Conservation (phyloP, 2,888 invertebrate genomes). For the Neria commutata region DNA sequence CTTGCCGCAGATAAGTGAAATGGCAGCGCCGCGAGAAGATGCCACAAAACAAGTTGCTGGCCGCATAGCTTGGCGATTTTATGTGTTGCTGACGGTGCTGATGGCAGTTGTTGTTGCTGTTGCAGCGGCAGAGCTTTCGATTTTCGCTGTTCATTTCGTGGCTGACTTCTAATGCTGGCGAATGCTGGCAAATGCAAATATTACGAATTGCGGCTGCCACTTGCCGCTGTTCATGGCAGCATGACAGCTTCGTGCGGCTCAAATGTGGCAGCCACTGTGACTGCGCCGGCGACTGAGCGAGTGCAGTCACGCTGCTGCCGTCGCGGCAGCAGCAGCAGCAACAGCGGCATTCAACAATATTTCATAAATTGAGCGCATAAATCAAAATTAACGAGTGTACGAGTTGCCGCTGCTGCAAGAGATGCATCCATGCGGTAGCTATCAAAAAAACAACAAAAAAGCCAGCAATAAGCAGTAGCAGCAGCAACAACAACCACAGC, state of each 20-base stretch:
- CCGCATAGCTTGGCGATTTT: not conserved
- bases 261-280: not conserved
- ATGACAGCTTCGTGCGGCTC: not conserved
- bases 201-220: not conserved
- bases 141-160: not conserved
- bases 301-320: not conserved
- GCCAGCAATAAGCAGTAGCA: not conserved
- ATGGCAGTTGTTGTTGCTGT: no score
- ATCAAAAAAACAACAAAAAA: not conserved
- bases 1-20: not conserved
- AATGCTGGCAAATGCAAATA: not conserved
- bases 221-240: not conserved
- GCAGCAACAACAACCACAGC: not conserved
- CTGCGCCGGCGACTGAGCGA: not conserved
- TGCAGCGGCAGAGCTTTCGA: not conserved
- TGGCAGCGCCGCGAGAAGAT: not conserved
- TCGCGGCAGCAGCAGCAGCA: slow-evolving; percentile 28
- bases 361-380: slow-evolving; percentile 2
- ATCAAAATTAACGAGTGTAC: slow-evolving; percentile 6
- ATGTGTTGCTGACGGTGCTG: not conserved
- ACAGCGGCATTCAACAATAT: slow-evolving; percentile 34
- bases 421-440: not conserved
- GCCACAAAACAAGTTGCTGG: not conserved
- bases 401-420: slow-evolving; percentile 5
- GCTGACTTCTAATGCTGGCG: not conserved